These are phyloP conservation scores for Lamproptera curius DNA, from an alignment of 2,888 invertebrate species.

Conservation along the genomic window DNA sequence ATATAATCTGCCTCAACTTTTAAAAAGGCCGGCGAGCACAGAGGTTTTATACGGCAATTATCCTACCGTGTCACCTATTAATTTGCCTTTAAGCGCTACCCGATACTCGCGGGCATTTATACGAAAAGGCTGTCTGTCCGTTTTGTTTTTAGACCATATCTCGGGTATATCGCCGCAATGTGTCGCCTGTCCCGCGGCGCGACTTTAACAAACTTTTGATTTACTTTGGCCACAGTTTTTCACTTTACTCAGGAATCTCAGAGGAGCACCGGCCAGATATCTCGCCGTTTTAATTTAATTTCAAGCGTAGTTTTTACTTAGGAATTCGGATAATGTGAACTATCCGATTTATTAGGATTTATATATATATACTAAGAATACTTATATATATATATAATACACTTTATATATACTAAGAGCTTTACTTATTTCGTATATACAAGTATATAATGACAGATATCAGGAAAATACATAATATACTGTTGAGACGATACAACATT, in stretches of 20 bases:
- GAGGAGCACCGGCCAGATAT: constrained; percentile 15
- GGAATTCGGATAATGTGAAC: neutral
- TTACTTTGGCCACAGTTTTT: constrained; percentile 38
- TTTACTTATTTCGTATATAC: too few species aligned
- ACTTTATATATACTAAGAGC: too few species aligned
- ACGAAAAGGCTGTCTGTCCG: constrained; percentile 33
- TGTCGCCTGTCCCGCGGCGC: constrained; percentile 51
- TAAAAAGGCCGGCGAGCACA: constrained; percentile 22
- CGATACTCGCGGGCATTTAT: constrained; percentile 40
- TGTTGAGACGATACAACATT: too few species aligned
- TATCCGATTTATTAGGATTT: neutral
- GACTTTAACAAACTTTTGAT: constrained; percentile 55
- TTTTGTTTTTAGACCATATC: constrained; percentile 34
- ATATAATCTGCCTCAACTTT: constrained; percentile 19
- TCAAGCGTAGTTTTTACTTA: neutral
- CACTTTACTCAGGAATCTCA: constrained; percentile 29
- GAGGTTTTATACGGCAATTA: constrained; percentile 37
- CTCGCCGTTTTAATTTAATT: constrained; percentile 13
- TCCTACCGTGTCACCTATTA: constrained; percentile 49
- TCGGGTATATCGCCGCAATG: constrained; percentile 48
- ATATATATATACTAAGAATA: too few species aligned
- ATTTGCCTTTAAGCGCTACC: constrained; percentile 51
- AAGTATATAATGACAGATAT: too few species aligned
- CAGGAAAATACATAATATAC: too few species aligned
- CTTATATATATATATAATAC: too few species aligned